A percentile compares a stretch with the other conserved stretches of the same genome.
Conservation (phyloP, 2,113 vertebrate species). For the Dicrurus megarhynchus region DNA sequence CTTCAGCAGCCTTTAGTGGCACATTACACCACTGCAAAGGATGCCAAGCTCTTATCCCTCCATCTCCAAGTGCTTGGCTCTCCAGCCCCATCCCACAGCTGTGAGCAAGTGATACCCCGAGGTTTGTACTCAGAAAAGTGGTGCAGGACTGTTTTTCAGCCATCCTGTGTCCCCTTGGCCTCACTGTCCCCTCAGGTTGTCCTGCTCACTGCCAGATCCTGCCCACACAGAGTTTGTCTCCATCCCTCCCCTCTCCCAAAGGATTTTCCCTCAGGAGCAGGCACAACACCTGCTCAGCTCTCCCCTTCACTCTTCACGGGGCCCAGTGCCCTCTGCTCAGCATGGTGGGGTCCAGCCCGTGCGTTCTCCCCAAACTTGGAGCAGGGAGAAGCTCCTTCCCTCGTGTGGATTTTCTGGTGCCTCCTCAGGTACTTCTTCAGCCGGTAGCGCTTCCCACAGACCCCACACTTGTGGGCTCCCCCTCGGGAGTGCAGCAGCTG, state of each 20-base stretch:
- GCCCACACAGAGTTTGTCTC: neutral
- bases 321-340: neutral
- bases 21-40: neutral
- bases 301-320: neutral
- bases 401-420: constrained; percentile 18
- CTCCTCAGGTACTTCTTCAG: constrained; percentile 39
- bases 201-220: neutral
- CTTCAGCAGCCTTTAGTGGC: neutral
- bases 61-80: neutral
- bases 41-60: neutral
- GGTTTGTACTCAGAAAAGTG: neutral
- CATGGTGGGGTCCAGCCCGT: neutral
- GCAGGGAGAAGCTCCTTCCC: neutral
- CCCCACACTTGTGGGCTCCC: neutral
- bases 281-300: neutral
- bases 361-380: rapidly evolving
- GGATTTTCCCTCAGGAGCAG: neutral
- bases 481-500: constrained; percentile 22
- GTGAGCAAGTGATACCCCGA: neutral
- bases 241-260: neutral
- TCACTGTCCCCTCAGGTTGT: neutral
- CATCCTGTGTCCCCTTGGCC: neutral
- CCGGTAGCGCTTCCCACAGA: constrained; percentile 16
- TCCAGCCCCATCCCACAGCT: neutral
- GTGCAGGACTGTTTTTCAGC: neutral